phyloP scores from a whole-genome alignment of 2,797 vertebrate genomes.

The Heteromormyrus szaboi region DNA sequence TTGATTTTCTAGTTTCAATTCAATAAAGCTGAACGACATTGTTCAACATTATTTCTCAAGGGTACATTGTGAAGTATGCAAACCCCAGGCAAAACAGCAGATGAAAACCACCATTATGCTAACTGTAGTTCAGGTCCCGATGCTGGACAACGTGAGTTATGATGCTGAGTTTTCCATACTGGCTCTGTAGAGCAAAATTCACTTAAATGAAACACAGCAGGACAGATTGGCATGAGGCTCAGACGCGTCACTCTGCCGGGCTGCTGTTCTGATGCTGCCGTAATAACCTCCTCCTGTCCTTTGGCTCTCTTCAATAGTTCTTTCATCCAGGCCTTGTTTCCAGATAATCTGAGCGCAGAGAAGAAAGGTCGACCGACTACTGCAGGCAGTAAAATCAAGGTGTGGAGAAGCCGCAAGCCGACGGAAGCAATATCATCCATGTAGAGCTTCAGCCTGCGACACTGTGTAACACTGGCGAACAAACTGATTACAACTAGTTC shows the following conservation, averaged over 20 bases:
- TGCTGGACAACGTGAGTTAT: background rate
- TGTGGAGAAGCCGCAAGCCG: constrained; percentile 34
- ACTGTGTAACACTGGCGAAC: background rate
- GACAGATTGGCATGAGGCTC: background rate
- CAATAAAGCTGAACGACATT: background rate
- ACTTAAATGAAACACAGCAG: background rate
- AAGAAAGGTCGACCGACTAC: constrained; percentile 96
- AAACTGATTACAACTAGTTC: background rate
- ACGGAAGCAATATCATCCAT: background rate
- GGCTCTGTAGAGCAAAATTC: background rate
- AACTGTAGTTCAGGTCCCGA: constrained; percentile 1
- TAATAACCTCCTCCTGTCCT: background rate
- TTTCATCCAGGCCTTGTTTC: constrained; percentile 90
- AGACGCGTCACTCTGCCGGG: background rate
- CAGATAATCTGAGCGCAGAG: constrained; percentile 88
- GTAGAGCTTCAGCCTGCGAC: background rate
- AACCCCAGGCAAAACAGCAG: background rate
- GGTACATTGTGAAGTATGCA: background rate
- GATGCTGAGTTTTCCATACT: background rate
- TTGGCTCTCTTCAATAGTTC: constrained; percentile 54
- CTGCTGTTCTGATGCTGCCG: background rate
- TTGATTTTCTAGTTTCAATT: background rate
- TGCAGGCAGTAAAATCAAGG: constrained; percentile 96
- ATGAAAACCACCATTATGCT: constrained; percentile 30
- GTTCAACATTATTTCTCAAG: background rate